Base-by-base conservation (phyloP, 1,140 invertebrate species). In the Drosophila baimaii region DNA sequence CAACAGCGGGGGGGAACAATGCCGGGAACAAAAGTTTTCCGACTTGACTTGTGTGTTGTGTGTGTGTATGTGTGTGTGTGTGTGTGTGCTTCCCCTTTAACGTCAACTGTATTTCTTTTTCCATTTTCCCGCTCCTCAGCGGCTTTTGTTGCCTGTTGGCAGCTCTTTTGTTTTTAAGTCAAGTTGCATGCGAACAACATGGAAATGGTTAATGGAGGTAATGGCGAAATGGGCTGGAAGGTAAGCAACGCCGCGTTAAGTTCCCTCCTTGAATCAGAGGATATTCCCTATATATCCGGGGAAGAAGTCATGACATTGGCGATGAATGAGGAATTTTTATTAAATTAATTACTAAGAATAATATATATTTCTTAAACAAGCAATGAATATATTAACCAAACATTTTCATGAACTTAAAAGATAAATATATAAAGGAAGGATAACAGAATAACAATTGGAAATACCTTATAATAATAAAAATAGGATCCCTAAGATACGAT, bases 11-110 rank as follows among this genome's bases (percentile, higher is more conserved):
- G 55, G 43, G 47, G 27, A 46, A 41, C 54, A 63, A 33, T 63
- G 55, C 12, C 27, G 39, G 47, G 63, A 80, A 80, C 73, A 85
- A 85, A 85, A 83, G 81, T 84, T 84, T 77, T 85, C 81, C 52
- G 66, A 84, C 81, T 85, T 84, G 81, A 73, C 81, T 83, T 79
- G 35, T 70, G 66, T 64, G 61, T 17, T 59, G 62, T 44, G 62
- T 61, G 56, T 71, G 73, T 77, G 81, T n/a, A n/a, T n/a, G n/a
- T n/a, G n/a, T n/a, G n/a, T n/a, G n/a, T n/a, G n/a, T 59, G 62
- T 44, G 62, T 61, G 56, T 71, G 73, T 77, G 81, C 77, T 80
- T 84, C 77, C 81, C 66, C 69, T 81, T 84, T 73, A 84, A 84
- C 81, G 81, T 84, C 81, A 83, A 84, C 81, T 71, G 65, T 71